Evolutionary conservation across 2,113 vertebrate genomes (phyloP), one percentile per base, ranked within the genome.

Genomic region (Pangasianodon gigas): DNA sequence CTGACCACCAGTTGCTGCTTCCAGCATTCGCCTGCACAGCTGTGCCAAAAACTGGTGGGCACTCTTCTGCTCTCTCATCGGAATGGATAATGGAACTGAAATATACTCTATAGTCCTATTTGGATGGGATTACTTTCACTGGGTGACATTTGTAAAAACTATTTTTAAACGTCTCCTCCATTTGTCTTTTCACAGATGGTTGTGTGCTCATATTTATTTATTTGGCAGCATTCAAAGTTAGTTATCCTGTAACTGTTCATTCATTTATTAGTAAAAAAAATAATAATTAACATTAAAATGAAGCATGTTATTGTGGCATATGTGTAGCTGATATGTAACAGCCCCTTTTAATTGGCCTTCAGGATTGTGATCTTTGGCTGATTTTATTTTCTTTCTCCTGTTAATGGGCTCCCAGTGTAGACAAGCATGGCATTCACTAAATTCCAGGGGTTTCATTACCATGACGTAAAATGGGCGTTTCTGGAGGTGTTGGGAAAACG

Each of bases 21-120:
- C 71, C 77, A 86, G 37, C 54, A 74, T 37, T 87, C 90, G 2
- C 87, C 89, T 37, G 81, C 89, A 75, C 85, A 74, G 46, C 56
- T 86, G 10, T 92, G 92, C 79, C 85, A 91, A 62, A 90, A 87
- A 48, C 87, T 89, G 91, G 92, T 92, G 44, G 83, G 89, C 41
- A 44, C 24, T 54, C 65, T 21, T 18, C 14, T 44, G 21, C 2
- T 85, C 5, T 69, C 24, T n/a, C 1, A 83, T 11, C 2, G 3
- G 16, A 41, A 56, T 56, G 8, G 18, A 83, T 69, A 62, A 60
- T 85, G 24, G 5, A 7, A 65, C 58, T 16, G 3, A 65, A 19
- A 83, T 11, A 37, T 81, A 48, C 10, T n/a, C 26, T 81, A 18
- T 81, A 81, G 32, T 16, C n/a, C 6, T 1, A 71, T 71, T 37